Base-by-base conservation (phyloP, 2,888 invertebrate species). In the Drosophila buzzatii region DNA sequence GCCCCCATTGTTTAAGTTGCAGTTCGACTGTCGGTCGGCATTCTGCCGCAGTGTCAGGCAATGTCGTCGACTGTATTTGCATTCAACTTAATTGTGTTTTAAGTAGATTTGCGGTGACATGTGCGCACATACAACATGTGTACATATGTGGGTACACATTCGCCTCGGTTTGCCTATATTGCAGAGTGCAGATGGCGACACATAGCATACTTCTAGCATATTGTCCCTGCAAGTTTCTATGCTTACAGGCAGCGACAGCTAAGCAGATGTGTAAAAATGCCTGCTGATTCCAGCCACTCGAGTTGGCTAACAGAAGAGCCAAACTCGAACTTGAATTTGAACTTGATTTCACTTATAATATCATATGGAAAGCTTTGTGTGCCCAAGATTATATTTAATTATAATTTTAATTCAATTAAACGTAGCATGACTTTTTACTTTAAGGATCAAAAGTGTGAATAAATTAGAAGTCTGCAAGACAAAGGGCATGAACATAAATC, bases 41-140 rank as follows among this genome's bases (percentile, higher is more conserved):
- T 64, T 71, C 73, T 59, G 57, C 51, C 70, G 59, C 84, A 71
- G 51, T 55, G 65, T 61, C 74, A 61, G 65, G 59, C 71, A 53
- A 47, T 47, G 44, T 41, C 60, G 68, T 66, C 73, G 81, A 65
- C 74, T 69, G 63, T 77, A 85, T 90, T 85, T 85, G 90, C 81
- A 88, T 90, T 89, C 83, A 89, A 90, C 90, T 89, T 86, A 90
- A 86, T 90, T 86, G 90, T 79, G 76, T 89, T 89, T 90, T 90
- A 86, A 90, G 90, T 86, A 87, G 88, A 90, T 86, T 90, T 86
- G 87, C 75, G 75, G 89, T 75, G 73, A 73, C 84, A 78, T 84
- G 64, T 72, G 59, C 60, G 42, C 60, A 72, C 42, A 51, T 39
- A 37, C 57, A 47, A 20, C 51, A 51, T n/a, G 20, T 57, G 35